Evolutionary conservation across 2,888 invertebrate genomes (phyloP).

Genomic region (Torymus aiolomorphi): DNA sequence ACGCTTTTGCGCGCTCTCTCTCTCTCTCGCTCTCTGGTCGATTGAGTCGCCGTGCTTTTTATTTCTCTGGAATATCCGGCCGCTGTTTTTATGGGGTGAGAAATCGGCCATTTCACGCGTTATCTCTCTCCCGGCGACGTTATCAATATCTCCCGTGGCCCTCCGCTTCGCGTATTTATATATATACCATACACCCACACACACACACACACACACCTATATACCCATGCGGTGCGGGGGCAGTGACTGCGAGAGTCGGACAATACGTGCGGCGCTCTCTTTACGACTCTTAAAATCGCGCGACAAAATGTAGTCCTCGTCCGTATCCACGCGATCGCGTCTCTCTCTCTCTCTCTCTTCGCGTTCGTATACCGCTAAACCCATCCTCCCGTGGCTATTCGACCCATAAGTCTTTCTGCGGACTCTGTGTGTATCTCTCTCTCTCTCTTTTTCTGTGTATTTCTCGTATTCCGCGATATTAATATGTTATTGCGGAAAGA

Average conservation of each 20-base stretch:
- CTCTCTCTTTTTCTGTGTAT: background rate
- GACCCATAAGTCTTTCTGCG: conserved; percentile 17
- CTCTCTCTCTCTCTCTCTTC: background rate
- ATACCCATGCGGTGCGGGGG: no score
- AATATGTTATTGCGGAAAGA: conserved; percentile 76
- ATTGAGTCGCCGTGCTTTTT: conserved; percentile 55
- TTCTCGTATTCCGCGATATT: conserved; percentile 66
- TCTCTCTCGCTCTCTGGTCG: conserved; percentile 23
- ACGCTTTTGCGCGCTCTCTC: background rate
- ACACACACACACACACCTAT: no score
- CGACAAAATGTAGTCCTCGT: conserved; percentile 45
- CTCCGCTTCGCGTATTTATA: background rate
- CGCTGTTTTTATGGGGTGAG: conserved; percentile 56
- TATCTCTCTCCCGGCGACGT: conserved; percentile 48
- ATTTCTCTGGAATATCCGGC: conserved; percentile 50
- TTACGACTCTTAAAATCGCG: conserved; percentile 71
- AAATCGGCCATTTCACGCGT: conserved; percentile 58
- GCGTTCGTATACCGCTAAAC: no score
- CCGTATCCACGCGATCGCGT: background rate
- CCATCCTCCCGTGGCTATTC: no score
- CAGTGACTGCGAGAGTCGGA: background rate
- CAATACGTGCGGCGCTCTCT: conserved; percentile 71
- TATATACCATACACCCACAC: background rate
- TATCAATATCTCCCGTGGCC: conserved; percentile 46
- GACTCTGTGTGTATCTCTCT: conserved; percentile 16